phyloP scores from a whole-genome alignment of 2,888 invertebrate species.

The Xylota sylvarum region DNA sequence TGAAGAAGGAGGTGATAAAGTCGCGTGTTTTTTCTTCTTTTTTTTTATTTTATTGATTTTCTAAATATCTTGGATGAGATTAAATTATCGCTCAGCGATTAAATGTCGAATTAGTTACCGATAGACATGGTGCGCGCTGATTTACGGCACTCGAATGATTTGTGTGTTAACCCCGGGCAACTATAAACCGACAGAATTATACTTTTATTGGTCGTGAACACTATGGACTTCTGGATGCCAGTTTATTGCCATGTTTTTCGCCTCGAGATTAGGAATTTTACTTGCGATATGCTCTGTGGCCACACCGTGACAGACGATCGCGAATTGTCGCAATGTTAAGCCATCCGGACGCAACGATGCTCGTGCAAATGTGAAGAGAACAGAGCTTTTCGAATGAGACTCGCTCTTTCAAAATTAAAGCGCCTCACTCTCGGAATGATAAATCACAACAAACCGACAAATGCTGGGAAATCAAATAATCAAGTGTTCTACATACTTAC shows the following conservation, averaged over 20 bases:
- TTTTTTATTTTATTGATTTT: slow-evolving; percentile 3
- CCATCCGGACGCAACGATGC: slow-evolving; percentile 26
- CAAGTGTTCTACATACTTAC: slow-evolving; percentile 9
- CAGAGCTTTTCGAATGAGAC: slow-evolving; percentile 42
- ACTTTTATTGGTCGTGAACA: slow-evolving; percentile 31
- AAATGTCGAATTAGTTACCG: slow-evolving; percentile 26
- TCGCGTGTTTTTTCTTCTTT: neutral
- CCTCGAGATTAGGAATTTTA: neutral
- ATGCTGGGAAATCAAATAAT: slow-evolving; percentile 48
- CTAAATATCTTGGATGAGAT: slow-evolving; percentile 5
- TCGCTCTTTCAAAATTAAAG: slow-evolving; percentile 18
- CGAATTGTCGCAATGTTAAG: slow-evolving; percentile 50
- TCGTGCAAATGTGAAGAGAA: slow-evolving; percentile 34
- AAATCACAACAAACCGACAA: slow-evolving; percentile 23
- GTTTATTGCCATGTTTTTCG: slow-evolving; percentile 43
- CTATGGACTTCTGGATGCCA: slow-evolving; percentile 19
- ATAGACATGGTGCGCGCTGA: slow-evolving; percentile 27
- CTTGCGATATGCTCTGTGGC: slow-evolving; percentile 37
- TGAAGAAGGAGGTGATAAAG: neutral
- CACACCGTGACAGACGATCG: slow-evolving; percentile 41
- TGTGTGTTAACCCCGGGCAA: neutral
- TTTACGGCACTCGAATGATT: slow-evolving; percentile 37
- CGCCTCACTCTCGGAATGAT: slow-evolving; percentile 19
- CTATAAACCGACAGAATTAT: slow-evolving; percentile 22
- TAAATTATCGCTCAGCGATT: slow-evolving; percentile 48